phyloP scores from a whole-genome alignment of 2,797 vertebrate species.

The Podargus strigoides region DNA sequence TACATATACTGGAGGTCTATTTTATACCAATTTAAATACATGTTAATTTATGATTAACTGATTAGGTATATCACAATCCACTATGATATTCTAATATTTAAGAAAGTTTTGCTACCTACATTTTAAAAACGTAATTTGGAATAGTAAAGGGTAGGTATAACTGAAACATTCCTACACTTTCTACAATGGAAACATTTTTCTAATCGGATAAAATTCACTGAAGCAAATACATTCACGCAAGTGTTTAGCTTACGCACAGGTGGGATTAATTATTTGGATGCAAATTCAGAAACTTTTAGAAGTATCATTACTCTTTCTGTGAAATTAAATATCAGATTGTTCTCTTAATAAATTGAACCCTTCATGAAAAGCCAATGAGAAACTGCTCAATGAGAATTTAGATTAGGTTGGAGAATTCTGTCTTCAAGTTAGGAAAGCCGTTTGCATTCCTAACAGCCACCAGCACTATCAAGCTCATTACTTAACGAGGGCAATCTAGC shows the following conservation, averaged over 20 bases:
- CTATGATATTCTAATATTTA: not conserved
- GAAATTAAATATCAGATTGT: not conserved
- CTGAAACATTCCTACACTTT: not conserved
- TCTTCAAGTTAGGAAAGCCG: not conserved
- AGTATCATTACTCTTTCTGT: not conserved
- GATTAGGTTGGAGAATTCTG: constrained; percentile 11
- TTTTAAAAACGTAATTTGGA: not conserved
- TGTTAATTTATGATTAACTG: not conserved
- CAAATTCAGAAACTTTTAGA: constrained; percentile 11
- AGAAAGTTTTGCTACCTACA: not conserved
- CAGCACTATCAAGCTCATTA: not conserved
- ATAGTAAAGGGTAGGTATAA: not conserved
- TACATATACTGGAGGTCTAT: not conserved
- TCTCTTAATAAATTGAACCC: constrained; percentile 8
- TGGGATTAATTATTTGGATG: not conserved
- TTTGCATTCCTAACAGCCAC: constrained; percentile 23
- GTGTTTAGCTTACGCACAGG: not conserved
- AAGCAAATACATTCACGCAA: not conserved
- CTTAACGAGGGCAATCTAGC: not conserved
- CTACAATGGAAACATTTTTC: not conserved
- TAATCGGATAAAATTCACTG: not conserved
- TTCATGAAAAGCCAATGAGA: not conserved
- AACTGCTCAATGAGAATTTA: not conserved
- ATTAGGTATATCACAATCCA: not conserved
- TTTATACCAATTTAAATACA: not conserved